Conservation (phyloP, 2,888 invertebrate genomes). For the Polyploca ridens region DNA sequence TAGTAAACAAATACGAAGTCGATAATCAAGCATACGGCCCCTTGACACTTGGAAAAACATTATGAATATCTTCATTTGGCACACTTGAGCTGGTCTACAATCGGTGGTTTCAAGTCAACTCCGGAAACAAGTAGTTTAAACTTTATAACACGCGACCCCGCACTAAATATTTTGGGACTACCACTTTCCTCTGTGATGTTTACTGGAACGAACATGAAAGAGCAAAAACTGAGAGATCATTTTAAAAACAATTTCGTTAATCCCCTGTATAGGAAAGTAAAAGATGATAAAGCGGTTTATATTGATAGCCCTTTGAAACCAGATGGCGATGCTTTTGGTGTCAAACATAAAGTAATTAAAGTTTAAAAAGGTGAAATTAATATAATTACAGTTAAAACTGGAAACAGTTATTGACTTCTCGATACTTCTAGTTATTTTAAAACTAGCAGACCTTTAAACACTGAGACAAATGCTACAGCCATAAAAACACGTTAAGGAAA, state of each 20-base stretch:
- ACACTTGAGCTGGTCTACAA: not conserved
- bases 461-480: not conserved
- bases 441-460: not conserved
- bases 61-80: not conserved
- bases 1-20: no score
- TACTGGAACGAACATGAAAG: slow-evolving; percentile 41
- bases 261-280: slow-evolving; percentile 68
- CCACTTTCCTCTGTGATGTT: slow-evolving; percentile 1
- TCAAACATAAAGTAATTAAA: slow-evolving; percentile 49
- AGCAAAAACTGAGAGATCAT: slow-evolving; percentile 46
- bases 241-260: slow-evolving; percentile 67
- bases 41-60: not conserved
- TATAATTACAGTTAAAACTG: slow-evolving; percentile 37
- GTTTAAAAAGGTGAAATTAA: slow-evolving; percentile 30
- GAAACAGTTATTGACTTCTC: slow-evolving; percentile 41
- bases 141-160: slow-evolving; percentile 4
- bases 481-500: slow-evolving; percentile 20
- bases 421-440: slow-evolving; percentile 41
- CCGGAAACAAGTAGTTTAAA: slow-evolving; percentile 1
- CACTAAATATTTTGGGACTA: not conserved
- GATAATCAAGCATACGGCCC: not conserved
- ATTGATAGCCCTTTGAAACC: slow-evolving; percentile 58
- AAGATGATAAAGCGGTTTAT: slow-evolving; percentile 30
- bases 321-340: slow-evolving; percentile 58
- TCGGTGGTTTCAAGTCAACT: not conserved